These are phyloP conservation scores for Polypedilum vanderplanki DNA, from an alignment of 1,140 invertebrate species.

Conservation along the genomic window DNA sequence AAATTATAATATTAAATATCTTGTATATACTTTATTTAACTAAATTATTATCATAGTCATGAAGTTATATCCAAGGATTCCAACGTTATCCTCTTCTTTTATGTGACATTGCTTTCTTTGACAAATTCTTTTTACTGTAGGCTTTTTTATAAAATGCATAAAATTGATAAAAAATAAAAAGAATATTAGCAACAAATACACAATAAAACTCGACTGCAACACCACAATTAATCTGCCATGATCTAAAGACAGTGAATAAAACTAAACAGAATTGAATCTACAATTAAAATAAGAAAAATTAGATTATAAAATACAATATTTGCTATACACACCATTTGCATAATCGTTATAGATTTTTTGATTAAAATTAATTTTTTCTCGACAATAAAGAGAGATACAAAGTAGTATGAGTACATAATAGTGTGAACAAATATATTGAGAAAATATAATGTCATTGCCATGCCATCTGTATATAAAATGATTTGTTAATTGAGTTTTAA, in stretches of 20 bases:
- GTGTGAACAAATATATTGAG: slow-evolving; percentile 16
- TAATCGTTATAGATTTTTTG: slow-evolving; percentile 44
- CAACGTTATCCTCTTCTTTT: background rate
- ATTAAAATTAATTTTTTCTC: slow-evolving; percentile 36
- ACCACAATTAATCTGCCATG: slow-evolving; percentile 50
- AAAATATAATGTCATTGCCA: background rate
- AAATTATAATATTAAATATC: too few species aligned
- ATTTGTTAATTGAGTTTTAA: slow-evolving; percentile 2
- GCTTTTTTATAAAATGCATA: slow-evolving; percentile 57
- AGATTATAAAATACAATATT: background rate
- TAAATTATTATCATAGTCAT: too few species aligned
- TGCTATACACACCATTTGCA: slow-evolving; percentile 41
- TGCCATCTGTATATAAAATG: background rate
- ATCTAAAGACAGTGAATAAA: slow-evolving; percentile 48
- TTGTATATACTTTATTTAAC: too few species aligned
- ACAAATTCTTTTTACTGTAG: slow-evolving; percentile 40
- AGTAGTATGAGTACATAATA: slow-evolving; percentile 31
- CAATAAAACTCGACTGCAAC: slow-evolving; percentile 47
- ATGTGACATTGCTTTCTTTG: background rate
- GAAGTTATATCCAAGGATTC: background rate
- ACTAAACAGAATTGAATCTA: slow-evolving; percentile 61
- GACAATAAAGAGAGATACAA: slow-evolving; percentile 29
- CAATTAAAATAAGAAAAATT: slow-evolving; percentile 36
- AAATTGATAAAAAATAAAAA: slow-evolving; percentile 62
- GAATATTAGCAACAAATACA: slow-evolving; percentile 54